Evolutionary conservation across 2,113 vertebrate species (phyloP), one percentile per base, ranked within the genome.

Genomic region (Octodon degus): DNA sequence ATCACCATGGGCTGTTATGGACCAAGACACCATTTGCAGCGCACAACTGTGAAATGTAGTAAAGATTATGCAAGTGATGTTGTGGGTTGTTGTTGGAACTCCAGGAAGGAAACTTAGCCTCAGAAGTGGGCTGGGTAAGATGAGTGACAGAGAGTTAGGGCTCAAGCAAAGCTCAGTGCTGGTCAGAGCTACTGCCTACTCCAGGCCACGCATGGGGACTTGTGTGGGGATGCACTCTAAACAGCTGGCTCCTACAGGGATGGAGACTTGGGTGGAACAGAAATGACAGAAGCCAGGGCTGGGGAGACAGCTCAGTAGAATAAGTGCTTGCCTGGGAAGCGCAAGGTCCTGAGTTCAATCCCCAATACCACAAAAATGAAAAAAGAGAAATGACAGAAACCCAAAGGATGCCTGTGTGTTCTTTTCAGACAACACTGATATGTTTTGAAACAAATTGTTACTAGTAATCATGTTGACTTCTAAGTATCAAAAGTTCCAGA

Each of bases 331-430:
- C 11, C 11, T 50, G 50, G 50, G 8, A 50, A 50, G 50, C 50
- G 11, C 50, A 50, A 50, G 50, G 50, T 50, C 7, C 50, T 50
- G 50, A 50, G 50, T 50, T 50, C 50, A 50, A 50, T 50, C 11
- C 50, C 11, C 11, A 12, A 9, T 50, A 50, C 50, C 50, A 11
- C 50, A 50, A 50, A 50, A 50, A 50, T 12, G 11, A 50, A 16
- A 58, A 58, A 47, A 53, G 0, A 17, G 24, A 43, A 95, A 90
- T 2, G 1, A 70, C 25, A 72, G 30, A 34, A 50, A 30, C 30
- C 14, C 55, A 40, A 50, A 34, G 22, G 47, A 3, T 32, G 4
- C 47, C 1, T 1, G 0, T 9, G 63, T 0, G 0, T 72, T 70
- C 62, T 84, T 90, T 37, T 50, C 27, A 70, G 86, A 65, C 53